Conservation (phyloP, 2,797 vertebrate genomes). For the Glyptemys insculpta region DNA sequence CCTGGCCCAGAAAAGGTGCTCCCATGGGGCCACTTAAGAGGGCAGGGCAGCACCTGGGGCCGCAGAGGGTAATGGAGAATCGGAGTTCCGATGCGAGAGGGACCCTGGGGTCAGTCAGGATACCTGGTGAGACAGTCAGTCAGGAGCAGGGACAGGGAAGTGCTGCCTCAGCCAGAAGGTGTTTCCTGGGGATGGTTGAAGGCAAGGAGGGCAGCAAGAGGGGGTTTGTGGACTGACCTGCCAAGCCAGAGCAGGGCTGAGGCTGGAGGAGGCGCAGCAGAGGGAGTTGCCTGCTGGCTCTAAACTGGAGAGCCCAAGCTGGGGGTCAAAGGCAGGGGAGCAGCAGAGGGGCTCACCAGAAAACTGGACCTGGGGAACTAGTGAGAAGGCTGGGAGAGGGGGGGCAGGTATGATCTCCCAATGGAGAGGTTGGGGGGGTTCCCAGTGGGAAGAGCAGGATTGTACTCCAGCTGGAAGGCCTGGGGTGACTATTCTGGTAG, state of each 20-base stretch:
- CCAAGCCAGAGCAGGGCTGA: background rate
- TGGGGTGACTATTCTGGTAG: background rate
- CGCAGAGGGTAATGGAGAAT: background rate
- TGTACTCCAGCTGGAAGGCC: background rate
- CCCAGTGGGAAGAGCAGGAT: background rate
- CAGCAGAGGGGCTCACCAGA: background rate
- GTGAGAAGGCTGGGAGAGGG: no score
- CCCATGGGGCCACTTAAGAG: background rate
- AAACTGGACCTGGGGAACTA: no score
- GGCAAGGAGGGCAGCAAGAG: background rate
- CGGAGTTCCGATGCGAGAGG: no score
- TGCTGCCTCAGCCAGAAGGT: background rate
- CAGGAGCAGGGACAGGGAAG: background rate
- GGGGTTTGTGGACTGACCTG: background rate
- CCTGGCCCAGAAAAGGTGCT: background rate
- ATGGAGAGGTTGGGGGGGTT: background rate
- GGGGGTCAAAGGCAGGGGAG: background rate
- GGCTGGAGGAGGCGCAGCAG: background rate
- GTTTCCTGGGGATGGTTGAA: background rate
- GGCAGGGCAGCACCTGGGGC: background rate
- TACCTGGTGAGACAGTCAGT: no score
- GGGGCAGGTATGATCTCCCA: no score
- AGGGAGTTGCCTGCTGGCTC: background rate
- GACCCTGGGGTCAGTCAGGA: background rate
- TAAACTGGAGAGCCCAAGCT: background rate